Base-by-base conservation (phyloP, 2,888 invertebrate species). In the Globia sparganii region DNA sequence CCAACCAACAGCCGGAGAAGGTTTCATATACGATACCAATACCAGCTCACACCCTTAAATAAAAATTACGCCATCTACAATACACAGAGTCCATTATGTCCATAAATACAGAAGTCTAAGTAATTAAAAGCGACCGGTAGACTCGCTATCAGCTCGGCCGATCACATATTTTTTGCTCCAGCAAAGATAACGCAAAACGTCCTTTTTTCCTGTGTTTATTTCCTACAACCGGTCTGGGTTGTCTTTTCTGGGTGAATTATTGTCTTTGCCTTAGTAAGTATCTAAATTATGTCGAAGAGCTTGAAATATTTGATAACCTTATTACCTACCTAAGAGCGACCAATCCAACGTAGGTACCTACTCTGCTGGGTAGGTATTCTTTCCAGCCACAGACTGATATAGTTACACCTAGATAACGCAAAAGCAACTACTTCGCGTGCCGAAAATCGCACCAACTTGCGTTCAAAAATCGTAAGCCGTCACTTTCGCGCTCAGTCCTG, bases 151-250 rank as follows among this genome's bases (percentile, higher is more conserved):
- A 46, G 34, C 49, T 28, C 61, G 71, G 18, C 83, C 87, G 71
- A 87, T 87, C 87, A 71, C 87, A 87, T 87, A 87, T 87, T 87
- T 87, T 87, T 86, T 80, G 59, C 58, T 58, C 79, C 49, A n/a
- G 62, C 37, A 70, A 80, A 67, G 87, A 87, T 87, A 87, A 87
- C 80, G 59, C 65, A 69, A 67, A 81, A 72, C 64, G 87, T 85
- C 80, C 78, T 67, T 87, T 86, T 77, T 80, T 78, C 65, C 58
- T 46, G 56, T 88, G 81, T 88, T 88, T 88, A 88, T 86, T 78
- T 78, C 78, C 77, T 72, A 69, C 81, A 80, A 76, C 78, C 87
- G 77, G 75, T 80, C 77, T 81, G 76, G 56, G 77, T 83, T 77
- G 86, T 88, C 85, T 85, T 72, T 84, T 65, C 61, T 5, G 11